phyloP scores from a whole-genome alignment of 1,140 invertebrate genomes.

The Cheumatopsyche charites region DNA sequence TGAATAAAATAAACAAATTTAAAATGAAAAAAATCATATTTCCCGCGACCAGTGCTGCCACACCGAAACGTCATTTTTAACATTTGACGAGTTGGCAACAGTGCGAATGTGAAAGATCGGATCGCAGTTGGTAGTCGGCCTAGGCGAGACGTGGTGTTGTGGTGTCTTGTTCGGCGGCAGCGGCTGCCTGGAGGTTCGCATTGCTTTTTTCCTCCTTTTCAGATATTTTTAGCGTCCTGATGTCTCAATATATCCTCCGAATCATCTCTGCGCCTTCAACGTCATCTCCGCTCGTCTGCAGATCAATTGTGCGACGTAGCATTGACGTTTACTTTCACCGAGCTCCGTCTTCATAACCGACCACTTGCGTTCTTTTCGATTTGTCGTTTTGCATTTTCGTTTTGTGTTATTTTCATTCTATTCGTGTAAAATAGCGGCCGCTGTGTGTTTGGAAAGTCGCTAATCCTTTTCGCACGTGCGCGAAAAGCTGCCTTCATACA shows the following conservation, averaged over 20 bases:
- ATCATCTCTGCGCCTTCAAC: not conserved
- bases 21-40: too few species aligned
- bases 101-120: not conserved
- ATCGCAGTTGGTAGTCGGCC: not conserved
- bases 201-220: not conserved
- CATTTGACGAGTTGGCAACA: conserved; percentile 4
- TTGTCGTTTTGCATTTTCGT: too few species aligned
- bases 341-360: too few species aligned
- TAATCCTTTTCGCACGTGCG: not conserved
- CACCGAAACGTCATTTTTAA: too few species aligned
- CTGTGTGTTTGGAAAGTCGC: too few species aligned
- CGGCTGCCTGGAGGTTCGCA: conserved; percentile 5
- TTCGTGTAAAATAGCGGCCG: too few species aligned
- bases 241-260: not conserved
- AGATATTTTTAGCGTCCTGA: not conserved
- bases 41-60: too few species aligned
- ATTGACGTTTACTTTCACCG: conserved; percentile 18
- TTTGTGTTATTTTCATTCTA: too few species aligned
- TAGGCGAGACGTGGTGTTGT: conserved; percentile 18
- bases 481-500: not conserved
- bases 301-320: conserved; percentile 7
- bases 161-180: conserved; percentile 6
- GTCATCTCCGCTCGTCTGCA: not conserved
- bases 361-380: not conserved
- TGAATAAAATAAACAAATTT: too few species aligned